Base-by-base conservation (phyloP, 2,888 invertebrate genomes). In the Scaptomyza reducta region DNA sequence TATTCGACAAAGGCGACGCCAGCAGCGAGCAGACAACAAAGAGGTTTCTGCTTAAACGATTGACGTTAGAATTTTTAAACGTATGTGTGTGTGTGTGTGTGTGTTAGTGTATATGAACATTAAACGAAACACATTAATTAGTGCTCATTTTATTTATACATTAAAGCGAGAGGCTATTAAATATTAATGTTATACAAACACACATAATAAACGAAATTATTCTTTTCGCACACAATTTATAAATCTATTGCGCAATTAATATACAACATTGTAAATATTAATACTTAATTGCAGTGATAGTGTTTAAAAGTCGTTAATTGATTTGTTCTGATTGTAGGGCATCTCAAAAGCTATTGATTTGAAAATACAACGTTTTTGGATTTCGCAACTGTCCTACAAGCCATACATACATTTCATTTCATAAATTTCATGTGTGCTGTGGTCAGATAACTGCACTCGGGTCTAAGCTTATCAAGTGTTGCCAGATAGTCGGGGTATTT, bases 11-110 rank as follows among this genome's bases (percentile, higher is more conserved):
- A 27, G 40, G 16, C 40, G 22, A 50, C 31, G 46, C 51, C 54
- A 69, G 18, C 50, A 33, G 45, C 29, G 27, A 33, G 65, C 72
- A 81, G 69, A 74, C 74, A 78, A 83, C 62, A 77, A 77, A 81
- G 84, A 56, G 60, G 69, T 51, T 51, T 44, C 35, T 49, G 47
- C 55, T 55, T 16, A 41, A 55, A 3, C 10, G 22, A 27, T 57
- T 45, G 58, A 53, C 33, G 66, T 22, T 29, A 42, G 31, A 42
- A 38, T 14, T 29, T 11, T 22, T n/a, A 42, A 31, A 29, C 31
- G 44, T 31, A 18, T 25, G 31, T 62, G 35, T 54, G 14, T 51
- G 22, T 27, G 44, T 33, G 14, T 33, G 35, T 59, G 9, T 60
- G 3, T 50, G 33, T 27, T 16, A 58, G 42, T 50, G 45, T 63